Evolutionary conservation across 2,888 invertebrate species (phyloP).

Genomic region (Pyrrhia umbra): DNA sequence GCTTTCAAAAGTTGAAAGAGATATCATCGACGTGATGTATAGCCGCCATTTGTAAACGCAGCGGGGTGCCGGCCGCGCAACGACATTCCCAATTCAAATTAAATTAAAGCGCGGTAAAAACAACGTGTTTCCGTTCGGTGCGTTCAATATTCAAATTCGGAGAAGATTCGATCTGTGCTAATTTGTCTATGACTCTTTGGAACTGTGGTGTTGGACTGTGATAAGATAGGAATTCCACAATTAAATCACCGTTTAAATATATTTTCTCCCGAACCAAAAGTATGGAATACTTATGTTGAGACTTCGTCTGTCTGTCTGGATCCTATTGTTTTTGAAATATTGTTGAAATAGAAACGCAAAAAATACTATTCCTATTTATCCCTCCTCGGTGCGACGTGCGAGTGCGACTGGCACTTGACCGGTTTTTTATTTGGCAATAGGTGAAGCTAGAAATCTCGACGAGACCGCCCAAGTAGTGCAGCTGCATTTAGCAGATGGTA

Average conservation of each 20-base stretch:
- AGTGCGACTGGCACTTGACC: too few species aligned
- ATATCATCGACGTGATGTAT: constrained; percentile 89
- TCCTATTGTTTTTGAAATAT: too few species aligned
- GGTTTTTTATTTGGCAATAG: too few species aligned
- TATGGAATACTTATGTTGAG: too few species aligned
- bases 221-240: neutral
- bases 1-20: constrained; percentile 88
- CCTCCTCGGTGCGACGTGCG: too few species aligned
- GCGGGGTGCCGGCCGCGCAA: constrained; percentile 81
- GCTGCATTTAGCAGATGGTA: too few species aligned
- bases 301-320: too few species aligned
- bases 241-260: neutral
- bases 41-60: constrained; percentile 87
- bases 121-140: constrained; percentile 84
- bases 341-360: too few species aligned
- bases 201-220: constrained; percentile 1
- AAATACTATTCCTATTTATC: too few species aligned
- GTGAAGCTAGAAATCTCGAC: too few species aligned
- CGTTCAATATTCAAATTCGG: constrained; percentile 81
- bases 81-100: constrained; percentile 88
- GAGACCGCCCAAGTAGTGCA: too few species aligned
- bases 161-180: constrained; percentile 87
- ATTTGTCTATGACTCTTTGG: constrained; percentile 86
- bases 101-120: constrained; percentile 89
- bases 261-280: too few species aligned